Percentiles rank a stretch among this genome's conserved stretches.
phyloP scores from a whole-genome alignment of 2,113 vertebrate genomes.

The Hystrix cristata region DNA sequence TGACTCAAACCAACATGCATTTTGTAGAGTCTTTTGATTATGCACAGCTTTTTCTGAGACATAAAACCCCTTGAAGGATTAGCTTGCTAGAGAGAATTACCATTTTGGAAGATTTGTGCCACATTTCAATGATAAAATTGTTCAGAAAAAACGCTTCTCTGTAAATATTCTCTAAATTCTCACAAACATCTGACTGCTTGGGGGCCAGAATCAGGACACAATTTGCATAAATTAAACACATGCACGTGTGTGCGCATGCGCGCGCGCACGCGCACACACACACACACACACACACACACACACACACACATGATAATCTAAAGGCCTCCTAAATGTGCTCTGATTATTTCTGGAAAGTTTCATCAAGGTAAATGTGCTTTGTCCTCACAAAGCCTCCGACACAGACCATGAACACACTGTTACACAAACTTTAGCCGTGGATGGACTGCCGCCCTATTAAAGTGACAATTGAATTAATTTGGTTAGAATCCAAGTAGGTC shows the following conservation, averaged over 20 bases:
- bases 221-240: constrained; percentile 49
- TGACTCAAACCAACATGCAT: constrained; percentile 43
- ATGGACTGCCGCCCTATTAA: not conserved
- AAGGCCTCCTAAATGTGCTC: not conserved
- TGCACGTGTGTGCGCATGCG: too few species aligned
- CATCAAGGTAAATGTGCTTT: not conserved
- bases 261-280: not conserved
- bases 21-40: constrained; percentile 82
- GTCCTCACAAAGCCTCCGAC: not conserved
- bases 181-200: constrained; percentile 60
- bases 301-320: constrained; percentile 9
- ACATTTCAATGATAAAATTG: constrained; percentile 83
- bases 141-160: constrained; percentile 69
- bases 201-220: constrained; percentile 41
- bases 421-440: not conserved
- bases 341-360: constrained; percentile 23
- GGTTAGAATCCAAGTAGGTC: not conserved
- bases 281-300: not conserved
- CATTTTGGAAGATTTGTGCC: constrained; percentile 81
- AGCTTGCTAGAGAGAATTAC: constrained; percentile 82
- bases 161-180: constrained; percentile 49
- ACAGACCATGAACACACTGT: not conserved
- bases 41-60: constrained; percentile 80
- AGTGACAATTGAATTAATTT: constrained; percentile 33
- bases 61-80: constrained; percentile 83